Base-by-base conservation (phyloP, 1,140 invertebrate species). In the Heliothis subflexa region DNA sequence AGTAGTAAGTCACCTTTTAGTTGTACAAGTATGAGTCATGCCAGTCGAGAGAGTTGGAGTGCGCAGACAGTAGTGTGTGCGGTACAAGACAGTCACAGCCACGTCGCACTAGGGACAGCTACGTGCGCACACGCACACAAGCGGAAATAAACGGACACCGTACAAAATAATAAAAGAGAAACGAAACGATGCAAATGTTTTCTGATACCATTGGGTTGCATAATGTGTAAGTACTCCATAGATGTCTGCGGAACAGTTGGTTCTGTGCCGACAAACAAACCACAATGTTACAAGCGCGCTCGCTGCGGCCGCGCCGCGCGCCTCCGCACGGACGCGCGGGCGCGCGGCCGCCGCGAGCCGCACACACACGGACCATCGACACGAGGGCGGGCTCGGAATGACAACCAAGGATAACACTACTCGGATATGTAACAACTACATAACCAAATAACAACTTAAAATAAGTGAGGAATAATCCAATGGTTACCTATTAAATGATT, bases 1-100 rank as follows among this genome's bases (percentile, higher is more conserved):
- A 95, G 95, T 95, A 95, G 95, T 95, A 95, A 95, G 95, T 95
- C 95, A 95, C 95, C 95, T 95, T 95, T 95, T 78, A 82, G 68
- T 61, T 72, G 84, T 84, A 85, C 89, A 86, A 83, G 47, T 64
- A 78, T 54, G 68, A 88, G 86, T 87, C 92, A 93, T 94, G 93
- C 80, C 88, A 84, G 80, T 85, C 80, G 78, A 84, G 80, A 81
- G 79, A 84, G 89, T 91, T 87, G 81, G 88, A 66, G 87, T 87
- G 78, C 61, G 71, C 54, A 68, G 68, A 72, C 40, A 54, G 49
- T 7, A 74, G 50, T n/a, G 76, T 78, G 76, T 50, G 76, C 83
- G 82, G 86, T 83, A 88, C 85, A 90, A 87, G 79, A 90, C 86
- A 90, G 86, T 90, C 87, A 94, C 93, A 94, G 93, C 93, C 92